phyloP scores from a whole-genome alignment of 2,113 vertebrate species.

The Lophotis ruficrista region DNA sequence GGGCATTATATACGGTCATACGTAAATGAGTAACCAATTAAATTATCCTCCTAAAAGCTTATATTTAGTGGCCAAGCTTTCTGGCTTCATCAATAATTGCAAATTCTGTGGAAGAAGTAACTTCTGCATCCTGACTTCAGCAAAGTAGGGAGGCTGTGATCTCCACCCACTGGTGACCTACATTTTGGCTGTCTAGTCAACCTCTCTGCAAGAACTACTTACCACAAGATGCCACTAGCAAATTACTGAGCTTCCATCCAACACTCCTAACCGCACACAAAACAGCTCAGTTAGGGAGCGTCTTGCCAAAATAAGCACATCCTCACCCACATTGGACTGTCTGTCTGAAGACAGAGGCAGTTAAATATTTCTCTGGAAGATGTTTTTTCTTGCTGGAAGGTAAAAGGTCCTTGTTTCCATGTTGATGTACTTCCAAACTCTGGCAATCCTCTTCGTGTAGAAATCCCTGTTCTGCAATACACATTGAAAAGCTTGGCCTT shows the following conservation, averaged over 20 bases:
- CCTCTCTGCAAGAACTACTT: neutral
- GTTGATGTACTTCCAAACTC: slow-evolving; percentile 28
- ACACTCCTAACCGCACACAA: neutral
- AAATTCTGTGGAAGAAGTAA: neutral
- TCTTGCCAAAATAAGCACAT: slow-evolving; percentile 58
- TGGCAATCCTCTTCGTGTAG: neutral
- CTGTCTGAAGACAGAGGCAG: slow-evolving; percentile 11
- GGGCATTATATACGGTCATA: neutral
- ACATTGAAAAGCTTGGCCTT: neutral
- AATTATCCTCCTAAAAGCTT: neutral
- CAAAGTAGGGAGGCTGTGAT: neutral
- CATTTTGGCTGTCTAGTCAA: slow-evolving; percentile 21
- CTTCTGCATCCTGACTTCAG: neutral
- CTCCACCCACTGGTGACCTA: slow-evolving; percentile 44
- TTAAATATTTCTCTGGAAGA: slow-evolving; percentile 31
- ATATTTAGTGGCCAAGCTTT: neutral
- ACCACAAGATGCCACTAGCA: slow-evolving; percentile 12
- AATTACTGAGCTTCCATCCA: slow-evolving; percentile 25
- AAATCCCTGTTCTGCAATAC: neutral
- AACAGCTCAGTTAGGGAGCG: neutral
- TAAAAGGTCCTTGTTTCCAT: slow-evolving; percentile 12
- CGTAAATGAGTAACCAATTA: neutral
- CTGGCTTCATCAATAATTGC: neutral
- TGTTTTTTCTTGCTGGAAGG: neutral
- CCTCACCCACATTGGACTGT: neutral